phyloP scores from a whole-genome alignment of 2,797 vertebrate genomes.

The Semaprochilodus insignis region DNA sequence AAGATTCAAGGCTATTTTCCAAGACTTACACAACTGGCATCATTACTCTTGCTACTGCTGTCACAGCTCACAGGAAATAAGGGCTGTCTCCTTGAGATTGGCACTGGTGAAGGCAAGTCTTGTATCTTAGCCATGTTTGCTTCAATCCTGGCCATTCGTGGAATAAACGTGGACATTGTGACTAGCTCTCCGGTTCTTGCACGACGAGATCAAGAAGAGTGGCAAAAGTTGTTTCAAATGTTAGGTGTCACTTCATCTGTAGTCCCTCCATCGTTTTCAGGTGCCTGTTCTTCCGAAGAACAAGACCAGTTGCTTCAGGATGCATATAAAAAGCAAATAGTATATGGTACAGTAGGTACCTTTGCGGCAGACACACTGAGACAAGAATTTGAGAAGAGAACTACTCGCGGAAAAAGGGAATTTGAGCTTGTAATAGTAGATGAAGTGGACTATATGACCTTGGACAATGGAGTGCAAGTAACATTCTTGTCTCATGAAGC shows the following conservation, averaged over 20 bases:
- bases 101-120: constrained; percentile 64
- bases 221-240: constrained; percentile 53
- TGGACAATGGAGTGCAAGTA: constrained; percentile 66
- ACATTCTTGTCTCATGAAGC: constrained; percentile 66
- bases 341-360: constrained; percentile 59
- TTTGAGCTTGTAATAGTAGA: constrained; percentile 66
- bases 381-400: constrained; percentile 64
- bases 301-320: constrained; percentile 35
- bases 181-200: constrained; percentile 62
- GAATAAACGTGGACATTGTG: constrained; percentile 62
- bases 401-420: constrained; percentile 46
- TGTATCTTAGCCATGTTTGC: constrained; percentile 60
- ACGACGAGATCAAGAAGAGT: constrained; percentile 57
- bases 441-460: constrained; percentile 68
- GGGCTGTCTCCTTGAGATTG: constrained; percentile 62
- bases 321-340: constrained; percentile 55
- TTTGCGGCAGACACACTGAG: constrained; percentile 62
- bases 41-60: constrained; percentile 51
- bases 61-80: constrained; percentile 32
- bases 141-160: constrained; percentile 54
- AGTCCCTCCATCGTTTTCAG: constrained; percentile 48
- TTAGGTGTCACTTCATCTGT: constrained; percentile 60
- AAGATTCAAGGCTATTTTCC: constrained; percentile 42
- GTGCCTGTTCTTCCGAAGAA: constrained; percentile 7
- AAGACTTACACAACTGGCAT: constrained; percentile 47